phyloP scores from a whole-genome alignment of 2,888 invertebrate species.

The Tyria jacobaeae region DNA sequence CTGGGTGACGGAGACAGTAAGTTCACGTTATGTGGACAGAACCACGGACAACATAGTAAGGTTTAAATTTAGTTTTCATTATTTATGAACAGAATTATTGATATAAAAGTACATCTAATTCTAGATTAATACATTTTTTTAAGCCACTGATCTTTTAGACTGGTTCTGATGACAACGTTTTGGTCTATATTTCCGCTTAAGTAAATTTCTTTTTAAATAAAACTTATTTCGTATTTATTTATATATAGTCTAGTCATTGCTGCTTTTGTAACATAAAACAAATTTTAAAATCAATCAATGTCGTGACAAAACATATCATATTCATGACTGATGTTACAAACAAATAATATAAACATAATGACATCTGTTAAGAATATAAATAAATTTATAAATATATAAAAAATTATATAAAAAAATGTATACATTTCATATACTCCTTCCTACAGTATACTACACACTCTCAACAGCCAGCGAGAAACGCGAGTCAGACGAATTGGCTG shows the following conservation, averaged over 20 bases:
- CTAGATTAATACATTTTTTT: not conserved
- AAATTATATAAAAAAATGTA: too few species aligned
- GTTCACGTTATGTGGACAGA: slow-evolving; percentile 92
- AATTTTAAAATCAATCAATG: not conserved
- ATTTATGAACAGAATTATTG: not conserved
- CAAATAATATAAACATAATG: too few species aligned
- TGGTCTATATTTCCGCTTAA: not conserved
- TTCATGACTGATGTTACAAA: too few species aligned
- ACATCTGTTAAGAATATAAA: not conserved
- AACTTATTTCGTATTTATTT: not conserved
- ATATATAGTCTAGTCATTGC: not conserved
- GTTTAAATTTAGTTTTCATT: not conserved
- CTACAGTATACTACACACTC: slow-evolving; percentile 90
- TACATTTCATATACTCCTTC: not conserved
- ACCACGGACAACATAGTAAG: slow-evolving; percentile 94
- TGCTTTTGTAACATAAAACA: not conserved
- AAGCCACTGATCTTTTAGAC: not conserved
- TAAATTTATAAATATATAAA: too few species aligned
- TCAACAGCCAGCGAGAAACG: slow-evolving; percentile 75
- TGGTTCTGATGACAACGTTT: not conserved
- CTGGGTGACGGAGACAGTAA: slow-evolving; percentile 87
- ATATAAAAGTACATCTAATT: not conserved
- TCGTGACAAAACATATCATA: too few species aligned
- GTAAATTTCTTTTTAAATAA: too few species aligned
- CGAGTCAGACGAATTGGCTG: slow-evolving; percentile 70